Evolutionary conservation across 2,797 vertebrate genomes (phyloP), one percentile per base, ranked within the genome.

Genomic region (Podarcis siculus): DNA sequence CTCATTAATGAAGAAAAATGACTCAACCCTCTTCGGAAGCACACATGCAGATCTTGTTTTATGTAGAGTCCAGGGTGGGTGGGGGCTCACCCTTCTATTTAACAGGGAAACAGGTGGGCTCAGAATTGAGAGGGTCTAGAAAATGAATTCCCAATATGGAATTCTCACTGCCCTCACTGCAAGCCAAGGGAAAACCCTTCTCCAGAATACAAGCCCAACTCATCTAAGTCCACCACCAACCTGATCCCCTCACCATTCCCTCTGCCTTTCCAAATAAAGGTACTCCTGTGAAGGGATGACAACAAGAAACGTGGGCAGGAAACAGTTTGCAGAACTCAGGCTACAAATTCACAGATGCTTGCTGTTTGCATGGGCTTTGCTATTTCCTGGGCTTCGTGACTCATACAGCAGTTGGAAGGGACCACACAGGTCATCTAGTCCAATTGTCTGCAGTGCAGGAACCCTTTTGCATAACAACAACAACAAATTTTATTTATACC

Each of bases 1-100:
- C 10, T 13, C 84, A 19, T 78, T 91, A 27, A 30, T 7, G 35
- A 92, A 32, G 79, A 90, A 82, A 92, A 42, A 35, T 82, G 71
- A 39, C 39, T 87, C 0, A 76, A 89, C 55, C 45, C 13, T 61
- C 55, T 61, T n/a, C 4, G 13, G 83, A 55, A 39, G 23, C 49
- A 37, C 8, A 17, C 49, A 58, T 35, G 27, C 45, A 27, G 58
- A 8, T 25, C 8, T 45, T 45, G 30, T 69, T 69, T 10, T 49
- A 30, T 37, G 3, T n/a, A 15, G 3, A 23, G 82, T 75, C 8
- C 35, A 4, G 13, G 67, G 8, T n/a, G n/a, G 45, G 21, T 83
- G 67, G 37, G 4, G 12, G 9, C 55, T 61, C 30, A 35, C 19
- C 21, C 49, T 42, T 69, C 27, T 10, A 8, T 3, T 13, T n/a